Conservation (phyloP, 2,797 vertebrate genomes). For the Ambastaia sidthimunki region DNA sequence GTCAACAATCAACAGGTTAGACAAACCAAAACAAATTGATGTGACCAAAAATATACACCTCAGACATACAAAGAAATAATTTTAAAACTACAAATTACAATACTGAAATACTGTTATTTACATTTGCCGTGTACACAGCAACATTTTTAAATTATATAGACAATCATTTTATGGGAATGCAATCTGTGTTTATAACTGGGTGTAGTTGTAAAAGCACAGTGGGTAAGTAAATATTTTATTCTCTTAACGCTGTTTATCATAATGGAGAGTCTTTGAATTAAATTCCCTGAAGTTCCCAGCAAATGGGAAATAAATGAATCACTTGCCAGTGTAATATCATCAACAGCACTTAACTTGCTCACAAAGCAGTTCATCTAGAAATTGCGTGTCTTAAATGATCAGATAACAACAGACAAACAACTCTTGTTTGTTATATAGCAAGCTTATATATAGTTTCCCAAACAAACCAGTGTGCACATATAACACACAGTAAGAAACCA, state of each 20-base stretch:
- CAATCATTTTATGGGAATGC: neutral
- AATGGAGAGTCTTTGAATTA: constrained; percentile 12
- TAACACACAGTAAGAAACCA: neutral
- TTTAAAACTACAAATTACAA: neutral
- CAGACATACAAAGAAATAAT: neutral
- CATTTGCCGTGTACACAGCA: neutral
- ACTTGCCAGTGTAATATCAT: constrained; percentile 21
- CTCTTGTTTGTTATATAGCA: neutral
- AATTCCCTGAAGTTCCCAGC: neutral
- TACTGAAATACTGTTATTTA: neutral
- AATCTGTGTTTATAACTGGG: neutral
- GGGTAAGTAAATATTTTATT: neutral
- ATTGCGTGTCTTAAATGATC: neutral
- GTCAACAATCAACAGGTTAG: neutral
- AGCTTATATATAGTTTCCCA: too few species aligned
- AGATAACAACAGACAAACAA: neutral
- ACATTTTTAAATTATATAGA: neutral
- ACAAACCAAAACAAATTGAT: neutral
- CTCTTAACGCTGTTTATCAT: neutral
- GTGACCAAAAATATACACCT: neutral
- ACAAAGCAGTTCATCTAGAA: neutral
- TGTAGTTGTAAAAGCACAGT: neutral
- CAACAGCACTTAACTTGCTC: neutral
- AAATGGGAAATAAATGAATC: constrained; percentile 27
- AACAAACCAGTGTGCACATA: neutral